These are phyloP conservation scores for Lacanobia oleracea DNA, from an alignment of 2,888 invertebrate species.

Conservation along the genomic window DNA sequence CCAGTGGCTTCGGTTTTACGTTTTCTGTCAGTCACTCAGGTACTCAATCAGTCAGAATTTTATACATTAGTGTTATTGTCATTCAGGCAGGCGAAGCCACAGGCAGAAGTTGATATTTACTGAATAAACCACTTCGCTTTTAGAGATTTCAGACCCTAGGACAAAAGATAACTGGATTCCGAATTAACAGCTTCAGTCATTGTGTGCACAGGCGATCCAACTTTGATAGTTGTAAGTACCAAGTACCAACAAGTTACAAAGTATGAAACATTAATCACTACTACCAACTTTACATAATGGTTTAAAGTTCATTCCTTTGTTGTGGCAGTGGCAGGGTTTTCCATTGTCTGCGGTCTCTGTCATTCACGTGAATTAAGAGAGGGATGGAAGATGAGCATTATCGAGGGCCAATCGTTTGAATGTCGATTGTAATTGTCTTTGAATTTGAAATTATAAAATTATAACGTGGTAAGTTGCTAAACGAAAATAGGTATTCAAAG, in stretches of 20 bases:
- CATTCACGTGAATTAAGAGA: background rate
- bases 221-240: too few species aligned
- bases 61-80: too few species aligned
- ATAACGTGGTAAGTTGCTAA: background rate
- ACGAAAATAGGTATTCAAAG: background rate
- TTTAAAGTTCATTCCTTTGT: conserved; percentile 62
- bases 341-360: conserved; percentile 40
- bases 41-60: too few species aligned
- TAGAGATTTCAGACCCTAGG: background rate
- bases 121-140: background rate
- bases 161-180: background rate
- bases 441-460: background rate
- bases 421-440: conserved; percentile 24
- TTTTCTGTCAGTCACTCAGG: too few species aligned
- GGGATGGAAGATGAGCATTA: conserved; percentile 23
- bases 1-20: too few species aligned
- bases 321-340: conserved; percentile 35
- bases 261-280: conserved; percentile 45
- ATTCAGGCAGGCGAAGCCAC: background rate
- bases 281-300: conserved; percentile 33
- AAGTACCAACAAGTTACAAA: conserved; percentile 6
- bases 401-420: conserved; percentile 33
- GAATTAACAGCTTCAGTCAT: conserved; percentile 1
- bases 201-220: conserved; percentile 1
- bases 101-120: background rate